Conservation (phyloP, 2,113 vertebrate genomes). For the Cottus gobio region DNA sequence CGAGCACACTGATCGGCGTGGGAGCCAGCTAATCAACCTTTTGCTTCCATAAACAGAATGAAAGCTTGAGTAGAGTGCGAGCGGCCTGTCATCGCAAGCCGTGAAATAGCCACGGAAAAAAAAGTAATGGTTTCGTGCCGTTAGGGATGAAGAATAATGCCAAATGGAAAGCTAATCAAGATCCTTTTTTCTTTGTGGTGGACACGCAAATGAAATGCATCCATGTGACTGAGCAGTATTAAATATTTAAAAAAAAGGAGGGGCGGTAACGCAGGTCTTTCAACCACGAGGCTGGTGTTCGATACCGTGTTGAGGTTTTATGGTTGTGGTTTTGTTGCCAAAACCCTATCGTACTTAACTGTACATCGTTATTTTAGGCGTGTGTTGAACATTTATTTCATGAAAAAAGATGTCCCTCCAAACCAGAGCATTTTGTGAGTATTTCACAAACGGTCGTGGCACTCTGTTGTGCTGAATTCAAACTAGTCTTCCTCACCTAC, state of each 20-base stretch:
- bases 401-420: too few species aligned
- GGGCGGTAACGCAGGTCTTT: background rate
- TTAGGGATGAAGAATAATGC: background rate
- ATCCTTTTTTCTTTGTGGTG: background rate
- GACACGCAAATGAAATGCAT: too few species aligned
- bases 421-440: too few species aligned
- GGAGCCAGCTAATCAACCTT: conserved; percentile 28
- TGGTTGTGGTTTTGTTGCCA: background rate
- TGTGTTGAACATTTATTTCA: too few species aligned
- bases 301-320: background rate
- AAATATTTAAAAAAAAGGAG: too few species aligned
- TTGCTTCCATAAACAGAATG: background rate
- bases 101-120: background rate
- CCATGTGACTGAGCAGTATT: background rate
- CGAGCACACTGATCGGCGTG: background rate
- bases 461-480: too few species aligned
- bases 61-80: conserved; percentile 9
- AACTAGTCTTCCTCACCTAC: too few species aligned
- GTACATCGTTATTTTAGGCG: background rate
- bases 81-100: background rate
- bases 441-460: too few species aligned
- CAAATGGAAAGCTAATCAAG: background rate
- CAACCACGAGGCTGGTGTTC: background rate
- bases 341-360: background rate
- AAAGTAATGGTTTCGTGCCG: background rate